Evolutionary conservation across 2,888 invertebrate species (phyloP).

Genomic region (Unio delphinus): DNA sequence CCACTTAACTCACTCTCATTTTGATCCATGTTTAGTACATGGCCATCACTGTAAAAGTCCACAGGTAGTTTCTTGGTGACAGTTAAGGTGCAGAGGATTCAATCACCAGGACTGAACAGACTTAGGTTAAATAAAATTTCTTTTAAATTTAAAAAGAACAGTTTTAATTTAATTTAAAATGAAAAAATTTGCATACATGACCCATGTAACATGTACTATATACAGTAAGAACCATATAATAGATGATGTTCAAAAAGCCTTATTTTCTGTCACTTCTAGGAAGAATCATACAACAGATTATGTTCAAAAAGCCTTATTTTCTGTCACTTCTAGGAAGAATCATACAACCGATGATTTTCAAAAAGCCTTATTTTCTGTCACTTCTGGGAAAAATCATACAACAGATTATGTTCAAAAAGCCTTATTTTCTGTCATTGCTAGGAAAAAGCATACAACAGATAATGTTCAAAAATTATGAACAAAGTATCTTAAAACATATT

Average conservation of each 20-base stretch:
- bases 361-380: slow-evolving; percentile 51
- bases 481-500: neutral
- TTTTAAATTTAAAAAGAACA: no score
- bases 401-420: slow-evolving; percentile 42
- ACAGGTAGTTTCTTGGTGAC: no score
- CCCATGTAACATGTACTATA: neutral
- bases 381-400: slow-evolving; percentile 31
- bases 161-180: no score
- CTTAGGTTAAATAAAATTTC: no score
- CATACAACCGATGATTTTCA: no score
- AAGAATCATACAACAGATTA: neutral
- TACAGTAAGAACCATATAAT: slow-evolving; percentile 23
- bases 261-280: slow-evolving; percentile 55
- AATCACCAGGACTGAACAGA: no score
- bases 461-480: neutral
- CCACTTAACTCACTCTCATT: no score
- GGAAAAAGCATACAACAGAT: no score
- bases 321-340: slow-evolving; percentile 24
- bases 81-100: no score
- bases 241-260: slow-evolving; percentile 45
- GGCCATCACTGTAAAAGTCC: no score
- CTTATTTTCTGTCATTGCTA: slow-evolving; percentile 48
- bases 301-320: slow-evolving; percentile 57
- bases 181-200: no score
- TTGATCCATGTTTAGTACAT: no score